Evolutionary conservation across 2,888 invertebrate genomes (phyloP), one percentile per base, ranked within the genome.

Genomic region (Sericinus montela): DNA sequence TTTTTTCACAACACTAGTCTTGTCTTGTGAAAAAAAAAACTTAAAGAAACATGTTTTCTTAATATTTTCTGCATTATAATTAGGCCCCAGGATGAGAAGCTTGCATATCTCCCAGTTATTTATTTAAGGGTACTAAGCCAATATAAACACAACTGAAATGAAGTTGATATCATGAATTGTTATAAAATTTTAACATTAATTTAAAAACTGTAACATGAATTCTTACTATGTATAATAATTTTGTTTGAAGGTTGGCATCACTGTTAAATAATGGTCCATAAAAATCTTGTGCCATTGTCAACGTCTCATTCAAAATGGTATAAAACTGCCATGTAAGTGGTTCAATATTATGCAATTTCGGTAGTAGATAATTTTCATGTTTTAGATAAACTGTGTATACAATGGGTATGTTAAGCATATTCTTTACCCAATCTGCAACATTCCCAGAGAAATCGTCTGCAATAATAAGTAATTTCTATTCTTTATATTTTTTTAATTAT

Each of bases 351-450:
- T 48, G 34, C 5, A 57, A 43, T 19, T 61, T 55, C n/a, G 77
- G 80, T 1, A 77, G 53, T 35, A 73, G 53, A 30, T 67, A 55
- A 14, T 68, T 50, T 43, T 61, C 51, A 51, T 67, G 39, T 48
- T 76, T 70, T 63, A 86, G 56, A 42, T 79, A 71, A 8, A 80
- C 52, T 44, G 85, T 83, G 45, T 69, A 79, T 0, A 88, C 87
- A 35, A 86, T 48, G 1, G 87, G 87, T 23, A 75, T 67, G 54
- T 87, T 87, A 38, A 86, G 60, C 46, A 73, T 72, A 9, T 54
- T 61, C 55, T 88, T 87, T 2, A 86, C 81, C 85, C 85, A 88
- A 53, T 88, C 86, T 19, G 86, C 81, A 59, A 70, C 65, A 52
- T 75, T 83, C 10, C 87, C 85, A 53, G 75, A 63, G 51, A 65